Conservation (phyloP, 2,113 vertebrate genomes). For the Anser cygnoides region DNA sequence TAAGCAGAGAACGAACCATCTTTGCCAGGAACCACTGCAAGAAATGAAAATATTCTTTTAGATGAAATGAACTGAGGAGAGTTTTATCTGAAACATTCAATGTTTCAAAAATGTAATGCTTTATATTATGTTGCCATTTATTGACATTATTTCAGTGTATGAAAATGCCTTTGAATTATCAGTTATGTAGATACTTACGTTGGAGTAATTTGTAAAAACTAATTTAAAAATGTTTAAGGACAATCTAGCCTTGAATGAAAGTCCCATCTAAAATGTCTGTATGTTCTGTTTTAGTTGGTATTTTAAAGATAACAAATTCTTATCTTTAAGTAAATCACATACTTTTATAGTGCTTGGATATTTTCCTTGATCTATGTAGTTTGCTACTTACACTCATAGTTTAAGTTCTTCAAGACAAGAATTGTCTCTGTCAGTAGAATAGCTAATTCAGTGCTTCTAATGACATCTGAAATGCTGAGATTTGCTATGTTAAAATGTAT, state of each 20-base stretch:
- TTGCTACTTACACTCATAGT: background rate
- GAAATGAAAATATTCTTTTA: background rate
- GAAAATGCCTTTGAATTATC: background rate
- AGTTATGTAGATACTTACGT: background rate
- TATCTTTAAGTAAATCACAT: background rate
- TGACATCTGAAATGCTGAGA: background rate
- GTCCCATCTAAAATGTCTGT: background rate
- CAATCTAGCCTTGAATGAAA: background rate
- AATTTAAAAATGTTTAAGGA: background rate
- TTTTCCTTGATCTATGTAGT: background rate
- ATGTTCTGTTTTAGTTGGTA: background rate
- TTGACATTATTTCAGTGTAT: slow-evolving; percentile 11
- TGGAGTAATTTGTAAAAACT: background rate
- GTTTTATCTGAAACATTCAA: background rate
- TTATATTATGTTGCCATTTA: background rate
- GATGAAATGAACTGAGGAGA: background rate
- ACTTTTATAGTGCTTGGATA: background rate
- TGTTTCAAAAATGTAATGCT: background rate
- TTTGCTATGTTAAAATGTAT: background rate
- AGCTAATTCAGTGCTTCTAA: background rate
- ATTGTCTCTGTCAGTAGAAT: background rate
- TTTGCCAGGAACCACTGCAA: background rate
- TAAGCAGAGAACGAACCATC: background rate
- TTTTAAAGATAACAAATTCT: background rate
- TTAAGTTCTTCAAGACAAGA: background rate